phyloP scores from a whole-genome alignment of 53 echinoderm and acorn worm genomes.

The Zoroaster sp. region DNA sequence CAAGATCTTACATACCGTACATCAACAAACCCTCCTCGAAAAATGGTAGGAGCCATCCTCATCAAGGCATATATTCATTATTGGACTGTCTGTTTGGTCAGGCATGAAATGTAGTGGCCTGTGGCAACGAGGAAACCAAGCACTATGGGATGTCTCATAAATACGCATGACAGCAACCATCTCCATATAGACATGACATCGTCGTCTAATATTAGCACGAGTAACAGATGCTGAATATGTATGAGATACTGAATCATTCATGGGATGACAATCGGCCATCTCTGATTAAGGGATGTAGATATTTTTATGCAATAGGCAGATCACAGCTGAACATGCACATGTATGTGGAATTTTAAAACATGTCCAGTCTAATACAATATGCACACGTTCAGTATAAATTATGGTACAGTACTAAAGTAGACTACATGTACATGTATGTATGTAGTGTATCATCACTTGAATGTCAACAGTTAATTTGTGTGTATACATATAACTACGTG shows the following conservation, averaged over 20 bases:
- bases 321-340: neutral
- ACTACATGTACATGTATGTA: neutral
- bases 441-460: neutral
- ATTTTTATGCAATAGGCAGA: neutral
- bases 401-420: neutral
- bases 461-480: no score
- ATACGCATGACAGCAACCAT: conserved; percentile 6
- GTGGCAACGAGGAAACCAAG: conserved; percentile 26
- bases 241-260: conserved; percentile 15
- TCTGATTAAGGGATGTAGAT: neutral
- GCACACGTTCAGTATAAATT: neutral
- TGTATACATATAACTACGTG: no score
- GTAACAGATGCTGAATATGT: conserved; percentile 8
- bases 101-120: conserved; percentile 38
- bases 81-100: neutral
- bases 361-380: no score
- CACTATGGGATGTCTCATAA: conserved; percentile 44
- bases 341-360: no score
- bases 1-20: neutral
- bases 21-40: neutral
- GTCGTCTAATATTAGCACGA: conserved; percentile 6
- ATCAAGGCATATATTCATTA: conserved; percentile 32
- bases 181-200: conserved; percentile 38
- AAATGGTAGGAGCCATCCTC: conserved; percentile 22
- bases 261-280: neutral